Evolutionary conservation across 35 echinoderm and acorn worm species (phyloP).

Genomic region (Eucidaris tribuloides): DNA sequence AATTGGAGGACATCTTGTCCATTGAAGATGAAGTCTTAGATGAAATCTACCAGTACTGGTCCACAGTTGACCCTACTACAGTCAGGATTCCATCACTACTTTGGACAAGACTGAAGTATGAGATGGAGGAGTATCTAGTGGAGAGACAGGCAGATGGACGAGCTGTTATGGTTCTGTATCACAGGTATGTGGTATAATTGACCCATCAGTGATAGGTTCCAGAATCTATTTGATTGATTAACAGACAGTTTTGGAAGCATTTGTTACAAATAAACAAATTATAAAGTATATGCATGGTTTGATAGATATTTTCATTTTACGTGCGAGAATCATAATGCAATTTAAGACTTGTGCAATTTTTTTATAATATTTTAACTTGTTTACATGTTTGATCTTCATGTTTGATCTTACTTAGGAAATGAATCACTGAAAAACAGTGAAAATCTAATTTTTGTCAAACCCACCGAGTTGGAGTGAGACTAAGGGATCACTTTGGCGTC

Average conservation of each 20-base stretch:
- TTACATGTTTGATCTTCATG: background rate
- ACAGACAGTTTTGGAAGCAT: background rate
- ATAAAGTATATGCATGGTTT: background rate
- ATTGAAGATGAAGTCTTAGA: slow-evolving; percentile 95
- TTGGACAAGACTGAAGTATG: slow-evolving; percentile 86
- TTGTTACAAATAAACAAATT: background rate
- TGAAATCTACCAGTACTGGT: slow-evolving; percentile 94
- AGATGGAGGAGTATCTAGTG: slow-evolving; percentile 88
- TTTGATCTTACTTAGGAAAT: too few relatives aligned
- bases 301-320: background rate
- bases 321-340: background rate
- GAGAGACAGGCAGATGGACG: slow-evolving; percentile 87
- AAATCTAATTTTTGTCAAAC: too few relatives aligned
- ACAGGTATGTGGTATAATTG: slow-evolving; percentile 81
- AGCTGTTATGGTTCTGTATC: slow-evolving; percentile 89
- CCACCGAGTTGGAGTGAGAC: too few relatives aligned
- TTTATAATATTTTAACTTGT: background rate
- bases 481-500: too few relatives aligned
- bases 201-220: too few relatives aligned
- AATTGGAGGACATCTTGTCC: slow-evolving; percentile 77
- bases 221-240: too few relatives aligned
- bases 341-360: background rate
- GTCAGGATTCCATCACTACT: slow-evolving; percentile 71
- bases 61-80: slow-evolving; percentile 55
- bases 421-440: too few relatives aligned